Conservation (phyloP, 2,888 invertebrate species). For the Belgica antarctica region DNA sequence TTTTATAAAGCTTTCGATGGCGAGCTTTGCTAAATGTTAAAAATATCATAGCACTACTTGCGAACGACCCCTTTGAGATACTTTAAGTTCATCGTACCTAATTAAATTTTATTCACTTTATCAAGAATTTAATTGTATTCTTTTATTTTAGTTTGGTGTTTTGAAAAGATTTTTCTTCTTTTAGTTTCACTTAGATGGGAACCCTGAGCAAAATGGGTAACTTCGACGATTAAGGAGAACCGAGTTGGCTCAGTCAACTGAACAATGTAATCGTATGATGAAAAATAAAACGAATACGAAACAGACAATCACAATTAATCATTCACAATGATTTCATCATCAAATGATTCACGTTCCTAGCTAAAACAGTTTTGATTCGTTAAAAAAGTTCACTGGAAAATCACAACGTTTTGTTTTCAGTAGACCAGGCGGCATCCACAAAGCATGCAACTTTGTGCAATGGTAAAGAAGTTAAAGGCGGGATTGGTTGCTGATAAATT, state of each 20-base stretch:
- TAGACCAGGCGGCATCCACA: too few species aligned
- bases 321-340: neutral
- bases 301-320: neutral
- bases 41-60: too few species aligned
- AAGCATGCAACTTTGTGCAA: too few species aligned
- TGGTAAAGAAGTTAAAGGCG: too few species aligned
- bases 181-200: neutral
- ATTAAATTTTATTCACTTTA: too few species aligned
- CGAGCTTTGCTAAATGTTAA: too few species aligned
- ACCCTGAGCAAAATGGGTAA: neutral
- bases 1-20: neutral
- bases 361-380: slow-evolving; percentile 7
- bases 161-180: neutral
- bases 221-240: neutral
- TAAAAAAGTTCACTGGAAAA: neutral
- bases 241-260: too few species aligned
- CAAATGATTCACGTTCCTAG: slow-evolving; percentile 11
- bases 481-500: too few species aligned
- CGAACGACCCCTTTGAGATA: too few species aligned
- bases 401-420: slow-evolving; percentile 15
- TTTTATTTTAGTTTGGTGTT: neutral
- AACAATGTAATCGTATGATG: neutral
- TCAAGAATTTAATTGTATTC: too few species aligned
- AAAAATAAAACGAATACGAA: neutral
- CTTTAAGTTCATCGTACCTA: too few species aligned